Evolutionary conservation across 2,888 invertebrate genomes (phyloP).

Genomic region (Nebria brevicollis): DNA sequence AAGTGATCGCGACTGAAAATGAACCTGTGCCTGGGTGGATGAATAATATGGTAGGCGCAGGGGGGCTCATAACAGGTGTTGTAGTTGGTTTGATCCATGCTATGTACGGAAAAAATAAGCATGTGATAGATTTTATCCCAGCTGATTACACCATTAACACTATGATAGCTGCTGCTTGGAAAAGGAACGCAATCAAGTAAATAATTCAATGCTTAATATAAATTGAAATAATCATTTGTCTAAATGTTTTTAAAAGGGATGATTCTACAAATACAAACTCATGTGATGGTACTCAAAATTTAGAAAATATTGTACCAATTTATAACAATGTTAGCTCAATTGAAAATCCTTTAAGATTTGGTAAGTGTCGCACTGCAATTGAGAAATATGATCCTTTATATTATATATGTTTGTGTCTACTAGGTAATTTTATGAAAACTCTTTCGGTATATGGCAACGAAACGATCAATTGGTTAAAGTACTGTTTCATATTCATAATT

Average conservation of each 20-base stretch:
- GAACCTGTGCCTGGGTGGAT: conserved; percentile 12
- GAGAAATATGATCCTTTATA: background rate
- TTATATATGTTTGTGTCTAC: too few relatives aligned
- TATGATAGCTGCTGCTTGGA: conserved; percentile 15
- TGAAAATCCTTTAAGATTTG: conserved; percentile 85
- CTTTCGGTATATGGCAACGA: too few relatives aligned
- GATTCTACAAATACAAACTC: background rate
- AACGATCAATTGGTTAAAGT: conserved; percentile 70
- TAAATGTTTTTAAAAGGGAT: too few relatives aligned
- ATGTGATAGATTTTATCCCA: background rate
- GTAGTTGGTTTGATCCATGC: background rate
- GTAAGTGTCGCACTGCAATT: conserved; percentile 59
- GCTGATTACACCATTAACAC: conserved; percentile 13
- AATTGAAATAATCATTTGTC: background rate
- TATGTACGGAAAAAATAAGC: background rate
- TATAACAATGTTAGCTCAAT: conserved; percentile 89
- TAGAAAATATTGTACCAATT: conserved; percentile 68
- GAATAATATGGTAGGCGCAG: background rate
- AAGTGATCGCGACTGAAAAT: background rate
- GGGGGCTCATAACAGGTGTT: background rate
- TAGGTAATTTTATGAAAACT: too few relatives aligned
- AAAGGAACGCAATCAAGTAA: background rate
- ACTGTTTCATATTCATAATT: conserved; percentile 66
- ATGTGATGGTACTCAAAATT: conserved; percentile 42
- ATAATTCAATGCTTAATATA: background rate